Evolutionary conservation across 2,888 invertebrate species (phyloP).

Genomic region (Spisula subtruncata): DNA sequence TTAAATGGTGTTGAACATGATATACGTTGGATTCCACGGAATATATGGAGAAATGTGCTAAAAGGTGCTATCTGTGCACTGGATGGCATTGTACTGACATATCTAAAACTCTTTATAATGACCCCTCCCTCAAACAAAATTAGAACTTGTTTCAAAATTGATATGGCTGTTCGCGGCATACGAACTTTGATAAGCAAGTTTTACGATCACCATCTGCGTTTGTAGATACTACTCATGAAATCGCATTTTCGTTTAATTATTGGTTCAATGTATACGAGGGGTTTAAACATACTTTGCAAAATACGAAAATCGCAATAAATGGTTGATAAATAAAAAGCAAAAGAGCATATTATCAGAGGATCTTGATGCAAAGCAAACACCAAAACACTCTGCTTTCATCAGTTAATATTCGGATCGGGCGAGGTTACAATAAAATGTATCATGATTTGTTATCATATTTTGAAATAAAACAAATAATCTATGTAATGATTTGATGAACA

Average conservation of each 20-base stretch:
- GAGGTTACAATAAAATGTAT: neutral
- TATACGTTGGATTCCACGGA: no score
- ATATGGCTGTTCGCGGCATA: neutral
- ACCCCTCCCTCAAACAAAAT: no score
- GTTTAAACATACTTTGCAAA: neutral
- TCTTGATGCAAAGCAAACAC: conserved; percentile 29
- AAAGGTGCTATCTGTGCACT: no score
- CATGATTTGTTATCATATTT: conserved; percentile 12
- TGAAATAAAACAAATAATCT: conserved; percentile 31
- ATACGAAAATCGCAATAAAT: conserved; percentile 15
- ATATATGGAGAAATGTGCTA: no score
- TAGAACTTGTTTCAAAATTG: neutral
- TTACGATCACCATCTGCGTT: conserved; percentile 24
- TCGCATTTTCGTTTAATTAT: no score
- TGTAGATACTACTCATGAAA: neutral
- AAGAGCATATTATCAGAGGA: neutral
- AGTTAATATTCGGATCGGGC: neutral
- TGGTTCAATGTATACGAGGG: no score
- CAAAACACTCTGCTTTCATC: neutral
- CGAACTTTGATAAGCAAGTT: neutral
- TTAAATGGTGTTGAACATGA: no score
- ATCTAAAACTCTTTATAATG: no score
- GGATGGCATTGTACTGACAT: no score
- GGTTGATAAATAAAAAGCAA: conserved; percentile 19
- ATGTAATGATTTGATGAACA: neutral